Evolutionary conservation across 2,888 invertebrate genomes (phyloP), one percentile per base, ranked within the genome.

Genomic region (Oxyscelio sp.): DNA sequence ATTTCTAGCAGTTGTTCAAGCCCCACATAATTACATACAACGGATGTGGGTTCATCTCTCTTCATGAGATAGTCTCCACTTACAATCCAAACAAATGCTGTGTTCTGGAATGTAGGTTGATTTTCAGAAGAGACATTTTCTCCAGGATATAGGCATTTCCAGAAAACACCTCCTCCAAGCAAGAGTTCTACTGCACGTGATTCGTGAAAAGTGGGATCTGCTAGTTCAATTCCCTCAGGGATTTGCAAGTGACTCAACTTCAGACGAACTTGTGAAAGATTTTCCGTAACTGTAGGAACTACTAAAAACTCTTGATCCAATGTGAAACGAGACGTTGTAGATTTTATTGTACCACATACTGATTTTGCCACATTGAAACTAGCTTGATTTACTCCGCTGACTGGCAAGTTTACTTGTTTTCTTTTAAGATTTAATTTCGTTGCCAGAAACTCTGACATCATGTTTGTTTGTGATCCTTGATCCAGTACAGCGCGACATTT

Each of bases 141-240:
- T 43, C 54, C 68, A 13, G 21, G 38, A 38, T 17, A 19, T 9
- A 70, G 27, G 8, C 19, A 13, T 11, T 70, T 54, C 68, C 68
- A 70, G 40, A 70, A 70, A 21, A 54, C 24, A 8, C 43, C 68
- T 11, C 38, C 52, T 22, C 68, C 68, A 6, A 70, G 13, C 4
- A 70, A 22, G 13, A 56, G 11, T 24, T 70, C 68, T n/a, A 56
- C 22, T 15, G 27, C n/a, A 1, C 43, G 31, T 1, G 68, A 24
- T 19, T 21, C 34, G 9, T 54, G 31, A 27, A 70, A 54, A 8
- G 21, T 50, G 17, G 50, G 66, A 19, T 66, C 43, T 9, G 68
- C 43, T 21, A 56, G 27, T 21, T 70, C 43, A 19, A 70, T 54
- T 15, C 70, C 38, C 24, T 86, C 83, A 9, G 84, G 45, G 0